Evolutionary conservation across 64 coral and sea anemone genomes (phyloP).

Genomic region (Pachyseris speciosa): DNA sequence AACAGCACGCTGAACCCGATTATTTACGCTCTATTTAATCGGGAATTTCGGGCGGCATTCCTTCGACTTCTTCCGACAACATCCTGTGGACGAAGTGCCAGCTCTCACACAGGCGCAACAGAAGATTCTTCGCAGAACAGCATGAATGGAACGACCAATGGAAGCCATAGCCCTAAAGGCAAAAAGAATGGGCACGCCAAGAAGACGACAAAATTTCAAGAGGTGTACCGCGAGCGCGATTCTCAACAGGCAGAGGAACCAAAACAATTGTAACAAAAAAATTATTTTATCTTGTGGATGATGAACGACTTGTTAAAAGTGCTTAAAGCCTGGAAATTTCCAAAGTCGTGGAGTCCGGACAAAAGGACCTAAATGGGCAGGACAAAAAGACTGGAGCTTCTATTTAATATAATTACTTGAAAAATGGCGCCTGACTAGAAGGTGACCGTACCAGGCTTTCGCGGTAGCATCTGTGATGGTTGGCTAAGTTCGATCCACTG

Average conservation of each 20-base stretch:
- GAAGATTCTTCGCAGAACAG: neutral
- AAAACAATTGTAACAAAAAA: neutral
- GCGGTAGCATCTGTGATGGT: no score
- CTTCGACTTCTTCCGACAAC: slow-evolving; percentile 8
- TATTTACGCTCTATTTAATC: slow-evolving; percentile 91
- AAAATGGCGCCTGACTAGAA: no score
- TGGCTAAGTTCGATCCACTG: no score
- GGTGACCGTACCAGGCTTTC: no score
- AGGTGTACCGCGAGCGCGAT: neutral
- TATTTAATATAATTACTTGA: no score
- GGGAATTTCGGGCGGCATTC: slow-evolving; percentile 74
- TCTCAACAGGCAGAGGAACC: neutral
- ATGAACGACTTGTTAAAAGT: neutral
- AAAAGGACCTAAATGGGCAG: no score
- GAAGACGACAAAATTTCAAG: neutral
- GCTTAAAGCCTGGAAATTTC: neutral
- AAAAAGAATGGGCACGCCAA: neutral
- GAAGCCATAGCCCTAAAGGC: neutral
- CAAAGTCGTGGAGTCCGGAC: no score
- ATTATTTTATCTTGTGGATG: neutral
- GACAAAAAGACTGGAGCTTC: no score
- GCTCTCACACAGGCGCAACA: neutral
- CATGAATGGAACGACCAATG: neutral
- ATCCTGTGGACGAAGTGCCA: neutral
- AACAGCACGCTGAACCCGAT: slow-evolving; percentile 91